phyloP scores from a whole-genome alignment of 2,797 vertebrate species.

The Gymnopithys bicolor region DNA sequence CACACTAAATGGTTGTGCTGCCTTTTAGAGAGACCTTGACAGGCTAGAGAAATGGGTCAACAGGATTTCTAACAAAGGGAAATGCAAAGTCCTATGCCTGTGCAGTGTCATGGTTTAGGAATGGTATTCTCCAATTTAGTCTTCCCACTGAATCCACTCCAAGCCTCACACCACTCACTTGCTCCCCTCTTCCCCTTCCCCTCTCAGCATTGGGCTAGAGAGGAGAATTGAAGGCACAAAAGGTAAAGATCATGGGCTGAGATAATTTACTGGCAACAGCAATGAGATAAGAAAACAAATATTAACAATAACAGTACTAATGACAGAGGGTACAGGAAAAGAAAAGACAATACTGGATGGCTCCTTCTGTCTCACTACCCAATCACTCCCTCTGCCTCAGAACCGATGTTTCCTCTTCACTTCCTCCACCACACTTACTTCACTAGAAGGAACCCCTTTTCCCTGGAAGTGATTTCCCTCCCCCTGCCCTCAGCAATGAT shows the following conservation, averaged over 20 bases:
- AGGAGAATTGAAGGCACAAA: not conserved
- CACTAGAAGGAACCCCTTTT: not conserved
- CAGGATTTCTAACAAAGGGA: not conserved
- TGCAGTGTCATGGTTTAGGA: not conserved
- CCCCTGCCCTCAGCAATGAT: not conserved
- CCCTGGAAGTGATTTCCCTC: not conserved
- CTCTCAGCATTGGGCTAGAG: not conserved
- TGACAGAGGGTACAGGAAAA: not conserved
- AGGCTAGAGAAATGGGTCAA: not conserved
- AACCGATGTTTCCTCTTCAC: not conserved
- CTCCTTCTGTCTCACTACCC: not conserved
- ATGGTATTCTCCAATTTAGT: not conserved
- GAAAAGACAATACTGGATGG: not conserved
- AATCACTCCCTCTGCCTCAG: not conserved
- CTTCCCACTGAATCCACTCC: not conserved
- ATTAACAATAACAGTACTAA: not conserved
- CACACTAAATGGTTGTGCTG: not conserved
- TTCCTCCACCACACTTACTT: too few species aligned
- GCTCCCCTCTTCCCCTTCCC: not conserved
- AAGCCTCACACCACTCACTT: accelerated
- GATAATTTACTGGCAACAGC: not conserved
- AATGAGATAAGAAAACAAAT: not conserved
- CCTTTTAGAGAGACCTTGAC: not conserved
- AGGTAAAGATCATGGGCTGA: accelerated
- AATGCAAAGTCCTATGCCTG: not conserved